Base-by-base conservation (phyloP, 37 sponge, comb jelly and placozoan species). In the Theonella swinhoei region DNA sequence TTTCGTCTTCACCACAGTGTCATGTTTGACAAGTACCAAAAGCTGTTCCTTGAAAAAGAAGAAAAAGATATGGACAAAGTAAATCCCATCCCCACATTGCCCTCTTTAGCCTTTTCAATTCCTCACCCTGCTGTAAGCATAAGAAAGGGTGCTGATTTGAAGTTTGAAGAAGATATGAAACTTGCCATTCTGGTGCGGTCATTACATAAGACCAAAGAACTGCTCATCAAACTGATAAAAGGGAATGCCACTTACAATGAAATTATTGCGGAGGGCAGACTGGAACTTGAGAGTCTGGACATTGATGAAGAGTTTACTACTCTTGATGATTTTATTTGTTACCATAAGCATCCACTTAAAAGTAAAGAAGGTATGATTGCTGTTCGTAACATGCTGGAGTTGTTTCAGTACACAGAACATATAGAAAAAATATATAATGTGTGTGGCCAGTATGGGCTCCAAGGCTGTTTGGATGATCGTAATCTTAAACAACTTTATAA, bases 21-120 rank as follows among this genome's bases (percentile, higher is more conserved):
- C 36, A 83, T 93, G 40, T 93, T 93, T 80, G 83, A 83, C 39
- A 81, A 79, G 42, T 89, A 93, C 63, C 81, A 89, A 4, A 60
- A 63, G 29, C 37, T 65, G 8, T 42, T 75, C 65, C 36, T 92
- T 20, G 42, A 39, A 2, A 42, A 86, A 35, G 65, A 75, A 43
- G 54, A 17, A 25, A 79, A 38, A 35, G 37, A 24, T 1, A 54
- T n/a, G 33, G 34, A 25, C 2, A 39, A 61, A 31, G 39, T 76
- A 7, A 4, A 3, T 35, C 22, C 25, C 20, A 1, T 54, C 70
- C 14, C 59, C 69, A 54, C 33, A 3, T 40, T 39, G 23, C 25
- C 30, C 68, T 1, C 14, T 1, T 65, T 80, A 41, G n/a, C 37
- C 3, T n/a, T n/a, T n/a, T n/a, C n/a, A n/a, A n/a, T n/a, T n/a